Conservation (phyloP, 2,797 vertebrate genomes). For the Avahi laniger region DNA sequence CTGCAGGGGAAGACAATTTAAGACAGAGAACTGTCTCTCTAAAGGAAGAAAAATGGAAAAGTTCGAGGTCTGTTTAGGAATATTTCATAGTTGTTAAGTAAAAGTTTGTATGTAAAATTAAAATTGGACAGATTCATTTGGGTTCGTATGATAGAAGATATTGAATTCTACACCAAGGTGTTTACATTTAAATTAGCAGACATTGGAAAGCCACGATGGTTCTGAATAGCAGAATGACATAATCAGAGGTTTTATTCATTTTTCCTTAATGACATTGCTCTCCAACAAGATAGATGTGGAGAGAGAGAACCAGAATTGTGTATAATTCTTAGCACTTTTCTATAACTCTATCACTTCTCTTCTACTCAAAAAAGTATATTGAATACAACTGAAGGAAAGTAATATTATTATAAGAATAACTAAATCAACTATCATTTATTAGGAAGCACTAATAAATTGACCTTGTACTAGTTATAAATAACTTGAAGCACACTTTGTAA, state of each 20-base stretch:
- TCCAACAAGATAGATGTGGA: background rate
- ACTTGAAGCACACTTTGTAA: background rate
- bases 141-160: background rate
- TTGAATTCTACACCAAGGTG: background rate
- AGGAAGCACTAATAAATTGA: background rate
- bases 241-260: background rate
- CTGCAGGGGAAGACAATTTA: background rate
- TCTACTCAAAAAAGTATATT: background rate
- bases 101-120: background rate
- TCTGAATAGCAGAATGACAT: background rate
- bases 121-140: background rate
- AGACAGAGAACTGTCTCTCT: background rate
- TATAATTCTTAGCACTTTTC: background rate
- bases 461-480: conserved; percentile 20
- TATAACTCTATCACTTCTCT: background rate
- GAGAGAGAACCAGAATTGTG: background rate
- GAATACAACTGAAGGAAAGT: background rate
- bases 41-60: background rate
- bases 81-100: background rate
- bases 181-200: conserved; percentile 28
- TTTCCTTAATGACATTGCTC: background rate
- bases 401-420: background rate
- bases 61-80: background rate
- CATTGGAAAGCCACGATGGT: background rate
- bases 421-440: conserved; percentile 28